Conservation (phyloP, 2,888 invertebrate species). For the Archips xylosteana region DNA sequence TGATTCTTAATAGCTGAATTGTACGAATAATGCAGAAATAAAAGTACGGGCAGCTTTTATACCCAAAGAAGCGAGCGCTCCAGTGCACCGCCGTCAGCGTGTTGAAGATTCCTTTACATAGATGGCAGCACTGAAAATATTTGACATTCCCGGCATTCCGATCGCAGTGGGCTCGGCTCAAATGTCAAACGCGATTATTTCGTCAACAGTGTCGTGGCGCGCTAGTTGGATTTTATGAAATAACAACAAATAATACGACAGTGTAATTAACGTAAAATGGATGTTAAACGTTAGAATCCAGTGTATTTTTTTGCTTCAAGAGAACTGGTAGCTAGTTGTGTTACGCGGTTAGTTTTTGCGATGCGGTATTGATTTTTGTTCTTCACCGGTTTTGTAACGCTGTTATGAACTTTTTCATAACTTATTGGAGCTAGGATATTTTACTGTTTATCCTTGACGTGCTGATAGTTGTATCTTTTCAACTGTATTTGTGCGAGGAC, state of each 20-base stretch:
- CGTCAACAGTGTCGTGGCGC: constrained; percentile 85
- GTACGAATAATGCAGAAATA: constrained; percentile 7
- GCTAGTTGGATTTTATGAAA: constrained; percentile 83
- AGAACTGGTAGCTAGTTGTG: constrained; percentile 67
- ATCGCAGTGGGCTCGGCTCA: constrained; percentile 89
- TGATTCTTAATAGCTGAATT: not conserved
- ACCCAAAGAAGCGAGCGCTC: constrained; percentile 52
- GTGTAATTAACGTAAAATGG: constrained; percentile 77
- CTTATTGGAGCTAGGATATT: constrained; percentile 51
- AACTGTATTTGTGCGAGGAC: constrained; percentile 28
- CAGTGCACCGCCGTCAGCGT: constrained; percentile 71
- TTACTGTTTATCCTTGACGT: constrained; percentile 47
- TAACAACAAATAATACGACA: constrained; percentile 79
- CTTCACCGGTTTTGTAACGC: constrained; percentile 77
- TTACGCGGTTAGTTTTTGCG: constrained; percentile 69
- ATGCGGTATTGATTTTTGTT: constrained; percentile 81
- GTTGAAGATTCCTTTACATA: constrained; percentile 81
- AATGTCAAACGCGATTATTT: constrained; percentile 89
- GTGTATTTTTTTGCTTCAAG: constrained; percentile 68
- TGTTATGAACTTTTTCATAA: constrained; percentile 70
- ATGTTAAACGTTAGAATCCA: constrained; percentile 71
- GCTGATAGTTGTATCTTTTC: constrained; percentile 44
- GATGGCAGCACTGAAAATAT: constrained; percentile 88
- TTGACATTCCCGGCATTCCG: constrained; percentile 88
- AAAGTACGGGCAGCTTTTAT: constrained; percentile 26